phyloP scores from a whole-genome alignment of 2,797 vertebrate genomes.

The Holocentrus rufus region DNA sequence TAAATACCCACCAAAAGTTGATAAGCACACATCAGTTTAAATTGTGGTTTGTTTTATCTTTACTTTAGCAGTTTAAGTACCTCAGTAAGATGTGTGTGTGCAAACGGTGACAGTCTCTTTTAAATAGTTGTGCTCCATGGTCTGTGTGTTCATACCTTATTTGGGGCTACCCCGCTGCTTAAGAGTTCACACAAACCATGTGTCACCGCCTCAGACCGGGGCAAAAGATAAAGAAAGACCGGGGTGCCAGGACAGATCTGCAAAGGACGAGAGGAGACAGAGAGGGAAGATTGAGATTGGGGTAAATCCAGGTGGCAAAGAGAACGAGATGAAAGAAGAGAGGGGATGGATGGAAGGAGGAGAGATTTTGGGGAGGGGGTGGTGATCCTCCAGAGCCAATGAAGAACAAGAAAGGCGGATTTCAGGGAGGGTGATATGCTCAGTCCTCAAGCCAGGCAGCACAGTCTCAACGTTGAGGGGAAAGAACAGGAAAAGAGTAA shows the following conservation, averaged over 20 bases:
- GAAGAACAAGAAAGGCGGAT: constrained; percentile 71
- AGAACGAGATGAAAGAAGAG: constrained; percentile 44
- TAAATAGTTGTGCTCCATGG: constrained; percentile 62
- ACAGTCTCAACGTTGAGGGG: constrained; percentile 41
- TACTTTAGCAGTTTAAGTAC: constrained; percentile 7
- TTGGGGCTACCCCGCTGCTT: constrained; percentile 76
- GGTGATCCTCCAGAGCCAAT: constrained; percentile 79
- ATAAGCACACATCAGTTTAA: neutral
- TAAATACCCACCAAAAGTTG: neutral
- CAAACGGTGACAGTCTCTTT: constrained; percentile 63
- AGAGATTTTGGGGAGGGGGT: constrained; percentile 71
- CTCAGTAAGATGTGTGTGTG: constrained; percentile 42
- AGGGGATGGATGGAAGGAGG: constrained; percentile 68
- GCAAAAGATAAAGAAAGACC: constrained; percentile 53
- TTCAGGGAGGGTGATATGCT: constrained; percentile 72
- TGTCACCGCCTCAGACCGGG: constrained; percentile 71
- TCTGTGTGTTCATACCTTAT: constrained; percentile 79
- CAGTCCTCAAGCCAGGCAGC: constrained; percentile 56
- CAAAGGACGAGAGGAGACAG: constrained; percentile 24
- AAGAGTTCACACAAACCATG: constrained; percentile 72
- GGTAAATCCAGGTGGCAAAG: constrained; percentile 37
- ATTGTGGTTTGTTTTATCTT: constrained; percentile 23
- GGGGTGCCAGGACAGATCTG: constrained; percentile 39
- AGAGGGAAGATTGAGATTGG: constrained; percentile 12
- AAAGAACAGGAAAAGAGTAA: constrained; percentile 38